Conservation (phyloP, 2,888 invertebrate species). For the Dynastes grantii region DNA sequence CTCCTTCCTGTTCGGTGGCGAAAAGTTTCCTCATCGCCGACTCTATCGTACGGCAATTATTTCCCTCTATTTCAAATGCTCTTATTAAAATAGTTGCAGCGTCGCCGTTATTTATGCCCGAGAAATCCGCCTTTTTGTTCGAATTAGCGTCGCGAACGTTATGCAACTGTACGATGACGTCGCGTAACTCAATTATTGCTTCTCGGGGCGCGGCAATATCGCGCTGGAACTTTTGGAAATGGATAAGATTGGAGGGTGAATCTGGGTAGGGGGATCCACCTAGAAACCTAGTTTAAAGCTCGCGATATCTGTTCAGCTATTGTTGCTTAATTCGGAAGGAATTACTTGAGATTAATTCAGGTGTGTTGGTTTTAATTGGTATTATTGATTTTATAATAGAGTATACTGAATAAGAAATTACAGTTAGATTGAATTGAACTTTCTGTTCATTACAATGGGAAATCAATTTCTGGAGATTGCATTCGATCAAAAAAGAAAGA, state of each 20-base stretch:
- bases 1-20: slow-evolving; percentile 5
- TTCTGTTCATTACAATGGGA: too few relatives aligned
- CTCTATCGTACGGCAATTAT: slow-evolving; percentile 12
- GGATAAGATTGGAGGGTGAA: neutral
- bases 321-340: too few relatives aligned
- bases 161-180: slow-evolving; percentile 6
- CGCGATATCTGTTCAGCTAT: too few relatives aligned
- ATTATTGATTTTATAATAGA: too few relatives aligned
- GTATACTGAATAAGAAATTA: too few relatives aligned
- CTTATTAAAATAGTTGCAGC: slow-evolving; percentile 30
- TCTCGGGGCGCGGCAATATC: slow-evolving; percentile 12
- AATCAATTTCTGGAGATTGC: too few relatives aligned
- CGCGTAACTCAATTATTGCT: slow-evolving; percentile 33
- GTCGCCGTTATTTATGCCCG: slow-evolving; percentile 17
- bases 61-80: slow-evolving; percentile 18
- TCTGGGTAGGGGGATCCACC: too few relatives aligned
- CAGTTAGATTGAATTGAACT: too few relatives aligned
- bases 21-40: slow-evolving; percentile 6
- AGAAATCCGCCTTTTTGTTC: slow-evolving; percentile 20
- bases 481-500: too few relatives aligned
- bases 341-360: too few relatives aligned
- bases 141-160: slow-evolving; percentile 32
- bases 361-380: too few relatives aligned
- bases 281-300: too few relatives aligned
- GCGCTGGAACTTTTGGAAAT: neutral